Percentiles rank a stretch among this genome's conserved stretches.
phyloP scores from a whole-genome alignment of 2,888 invertebrate species.

The Xylocampa areola region DNA sequence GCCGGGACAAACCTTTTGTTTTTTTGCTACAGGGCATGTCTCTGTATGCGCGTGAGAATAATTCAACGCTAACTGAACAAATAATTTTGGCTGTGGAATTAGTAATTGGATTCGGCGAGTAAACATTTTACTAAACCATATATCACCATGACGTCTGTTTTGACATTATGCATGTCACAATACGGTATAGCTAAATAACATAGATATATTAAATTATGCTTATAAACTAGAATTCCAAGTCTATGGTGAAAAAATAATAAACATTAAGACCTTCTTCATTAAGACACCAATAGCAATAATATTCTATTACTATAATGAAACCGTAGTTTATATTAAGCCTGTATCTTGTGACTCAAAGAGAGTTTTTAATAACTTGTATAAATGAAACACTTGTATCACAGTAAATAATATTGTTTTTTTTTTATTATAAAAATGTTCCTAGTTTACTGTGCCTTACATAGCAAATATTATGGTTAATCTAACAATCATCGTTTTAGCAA shows the following conservation, averaged over 20 bases:
- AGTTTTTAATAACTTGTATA: too few relatives aligned
- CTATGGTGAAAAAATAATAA: too few relatives aligned
- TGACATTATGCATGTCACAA: slow-evolving; percentile 15
- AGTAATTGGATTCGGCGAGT: slow-evolving; percentile 39
- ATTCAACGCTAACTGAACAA: slow-evolving; percentile 43
- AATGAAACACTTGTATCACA: slow-evolving; percentile 35
- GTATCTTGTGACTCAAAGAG: too few relatives aligned
- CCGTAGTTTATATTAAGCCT: too few relatives aligned
- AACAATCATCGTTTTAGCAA: slow-evolving; percentile 2
- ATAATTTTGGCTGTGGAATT: slow-evolving; percentile 30
- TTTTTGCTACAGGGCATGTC: slow-evolving; percentile 43
- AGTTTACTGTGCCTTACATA: slow-evolving; percentile 17
- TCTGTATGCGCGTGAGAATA: slow-evolving; percentile 38
- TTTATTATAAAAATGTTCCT: slow-evolving; percentile 36
- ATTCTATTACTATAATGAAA: too few relatives aligned
- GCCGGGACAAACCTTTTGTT: slow-evolving; percentile 19
- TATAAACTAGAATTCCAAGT: too few relatives aligned
- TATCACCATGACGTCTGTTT: neutral
- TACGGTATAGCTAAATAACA: too few relatives aligned
- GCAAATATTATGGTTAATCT: slow-evolving; percentile 12
- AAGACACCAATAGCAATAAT: too few relatives aligned
- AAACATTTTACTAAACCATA: slow-evolving; percentile 57
- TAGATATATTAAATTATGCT: too few relatives aligned
- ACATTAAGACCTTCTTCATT: too few relatives aligned
- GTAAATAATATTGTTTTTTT: slow-evolving; percentile 11